Percentiles rank a stretch among this genome's conserved stretches.
Conservation (phyloP, 64 coral and sea anemone species). For the Platygyra sinensis region DNA sequence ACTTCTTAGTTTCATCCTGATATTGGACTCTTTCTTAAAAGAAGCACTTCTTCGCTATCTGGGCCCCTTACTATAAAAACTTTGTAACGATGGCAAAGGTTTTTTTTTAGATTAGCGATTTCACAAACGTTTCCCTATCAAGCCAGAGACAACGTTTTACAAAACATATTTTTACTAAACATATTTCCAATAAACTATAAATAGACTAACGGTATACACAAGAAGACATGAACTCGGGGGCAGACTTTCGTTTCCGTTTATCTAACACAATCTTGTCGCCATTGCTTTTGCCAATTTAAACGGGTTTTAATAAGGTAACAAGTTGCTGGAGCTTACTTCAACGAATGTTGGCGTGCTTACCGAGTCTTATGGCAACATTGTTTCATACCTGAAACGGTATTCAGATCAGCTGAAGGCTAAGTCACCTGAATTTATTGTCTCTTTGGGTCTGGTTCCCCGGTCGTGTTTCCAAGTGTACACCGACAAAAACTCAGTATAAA, state of each 20-base stretch:
- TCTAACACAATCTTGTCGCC: background rate
- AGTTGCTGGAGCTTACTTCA: no score
- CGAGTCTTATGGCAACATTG: no score
- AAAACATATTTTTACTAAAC: background rate
- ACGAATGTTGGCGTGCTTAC: no score
- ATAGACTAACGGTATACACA: no score
- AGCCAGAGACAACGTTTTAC: constrained; percentile 53
- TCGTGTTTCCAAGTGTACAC: background rate
- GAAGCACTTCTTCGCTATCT: constrained; percentile 5
- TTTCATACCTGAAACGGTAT: no score
- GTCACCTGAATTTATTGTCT: no score
- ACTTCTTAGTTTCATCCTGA: background rate
- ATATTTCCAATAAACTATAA: no score
- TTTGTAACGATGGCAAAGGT: background rate
- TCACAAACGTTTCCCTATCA: constrained; percentile 50
- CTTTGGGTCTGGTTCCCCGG: background rate
- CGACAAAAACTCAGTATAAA: background rate
- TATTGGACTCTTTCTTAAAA: background rate
- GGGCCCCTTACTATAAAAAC: background rate
- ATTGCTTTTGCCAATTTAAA: no score
- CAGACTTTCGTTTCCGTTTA: background rate
- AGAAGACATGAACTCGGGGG: no score
- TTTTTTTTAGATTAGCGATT: background rate
- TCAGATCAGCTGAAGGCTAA: no score
- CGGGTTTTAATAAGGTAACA: no score